phyloP scores from a whole-genome alignment of 2,888 invertebrate species.

The Dynastes grantii region DNA sequence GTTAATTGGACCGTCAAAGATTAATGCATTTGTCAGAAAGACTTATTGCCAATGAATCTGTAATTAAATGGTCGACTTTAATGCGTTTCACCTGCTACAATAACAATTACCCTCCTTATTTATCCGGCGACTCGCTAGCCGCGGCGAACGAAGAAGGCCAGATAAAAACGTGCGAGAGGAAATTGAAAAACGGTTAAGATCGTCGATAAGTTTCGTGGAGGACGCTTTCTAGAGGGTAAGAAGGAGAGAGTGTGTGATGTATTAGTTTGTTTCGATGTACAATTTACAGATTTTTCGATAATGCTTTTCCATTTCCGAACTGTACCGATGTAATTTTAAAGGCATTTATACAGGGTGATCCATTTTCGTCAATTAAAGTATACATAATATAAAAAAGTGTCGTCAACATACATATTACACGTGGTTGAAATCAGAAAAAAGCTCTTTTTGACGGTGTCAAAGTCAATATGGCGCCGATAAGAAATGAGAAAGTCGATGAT shows the following conservation, averaged over 20 bases:
- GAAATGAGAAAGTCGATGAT: too few relatives aligned
- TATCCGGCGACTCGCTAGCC: slow-evolving; percentile 2
- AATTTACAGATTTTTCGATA: slow-evolving; percentile 53
- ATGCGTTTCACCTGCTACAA: slow-evolving; percentile 49
- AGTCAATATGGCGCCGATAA: too few relatives aligned
- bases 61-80: slow-evolving; percentile 59
- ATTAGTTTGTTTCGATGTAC: slow-evolving; percentile 49
- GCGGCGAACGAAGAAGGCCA: slow-evolving; percentile 18
- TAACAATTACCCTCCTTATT: slow-evolving; percentile 44
- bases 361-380: too few relatives aligned
- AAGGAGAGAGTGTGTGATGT: slow-evolving; percentile 49
- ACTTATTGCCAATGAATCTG: slow-evolving; percentile 63
- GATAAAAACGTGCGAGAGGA: slow-evolving; percentile 43
- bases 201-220: slow-evolving; percentile 48
- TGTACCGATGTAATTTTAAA: too few relatives aligned
- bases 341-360: too few relatives aligned
- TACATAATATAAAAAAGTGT: too few relatives aligned
- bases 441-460: too few relatives aligned
- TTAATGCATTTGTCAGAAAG: slow-evolving; percentile 65
- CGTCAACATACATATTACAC: too few relatives aligned
- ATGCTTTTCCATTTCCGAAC: neutral
- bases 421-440: too few relatives aligned
- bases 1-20: slow-evolving; percentile 61
- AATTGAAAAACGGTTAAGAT: slow-evolving; percentile 52
- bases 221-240: neutral